phyloP scores from a whole-genome alignment of 2,888 invertebrate genomes.

The Himalopsyche anomala region DNA sequence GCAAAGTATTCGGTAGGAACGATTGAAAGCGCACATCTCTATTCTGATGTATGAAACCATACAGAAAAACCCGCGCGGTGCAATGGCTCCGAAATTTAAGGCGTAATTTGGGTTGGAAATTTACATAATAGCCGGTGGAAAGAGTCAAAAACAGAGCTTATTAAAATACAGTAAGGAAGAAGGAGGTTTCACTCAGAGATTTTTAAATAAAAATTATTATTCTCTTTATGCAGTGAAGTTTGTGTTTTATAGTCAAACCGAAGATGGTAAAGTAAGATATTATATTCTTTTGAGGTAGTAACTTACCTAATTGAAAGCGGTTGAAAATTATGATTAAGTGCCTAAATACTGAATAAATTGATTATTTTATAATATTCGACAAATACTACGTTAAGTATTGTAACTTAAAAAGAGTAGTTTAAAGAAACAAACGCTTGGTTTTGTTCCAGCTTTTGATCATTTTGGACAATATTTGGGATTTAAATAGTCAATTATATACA shows the following conservation, averaged over 20 bases:
- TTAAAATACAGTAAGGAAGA: conserved; percentile 47
- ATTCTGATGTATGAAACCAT: conserved; percentile 40
- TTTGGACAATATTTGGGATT: no score
- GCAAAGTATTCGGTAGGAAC: neutral
- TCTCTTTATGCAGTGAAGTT: conserved; percentile 3
- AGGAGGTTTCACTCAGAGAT: conserved; percentile 23
- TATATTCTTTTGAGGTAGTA: neutral
- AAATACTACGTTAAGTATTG: no score
- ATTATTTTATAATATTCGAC: no score
- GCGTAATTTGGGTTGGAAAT: conserved; percentile 50
- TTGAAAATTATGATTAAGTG: neutral
- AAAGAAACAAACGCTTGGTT: no score
- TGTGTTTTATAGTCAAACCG: conserved; percentile 6
- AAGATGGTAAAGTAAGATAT: neutral
- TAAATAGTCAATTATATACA: no score
- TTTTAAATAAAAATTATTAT: conserved; percentile 34
- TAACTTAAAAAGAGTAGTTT: no score
- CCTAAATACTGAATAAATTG: neutral
- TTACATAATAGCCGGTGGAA: conserved; percentile 53
- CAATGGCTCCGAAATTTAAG: conserved; percentile 47
- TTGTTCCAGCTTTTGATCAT: no score
- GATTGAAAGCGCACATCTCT: neutral
- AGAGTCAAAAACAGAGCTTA: conserved; percentile 49
- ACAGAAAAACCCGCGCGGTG: conserved; percentile 40
- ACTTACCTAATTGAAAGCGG: conserved; percentile 7